Evolutionary conservation across 2,113 vertebrate genomes (phyloP).

Genomic region (Toxotes jaculatrix): DNA sequence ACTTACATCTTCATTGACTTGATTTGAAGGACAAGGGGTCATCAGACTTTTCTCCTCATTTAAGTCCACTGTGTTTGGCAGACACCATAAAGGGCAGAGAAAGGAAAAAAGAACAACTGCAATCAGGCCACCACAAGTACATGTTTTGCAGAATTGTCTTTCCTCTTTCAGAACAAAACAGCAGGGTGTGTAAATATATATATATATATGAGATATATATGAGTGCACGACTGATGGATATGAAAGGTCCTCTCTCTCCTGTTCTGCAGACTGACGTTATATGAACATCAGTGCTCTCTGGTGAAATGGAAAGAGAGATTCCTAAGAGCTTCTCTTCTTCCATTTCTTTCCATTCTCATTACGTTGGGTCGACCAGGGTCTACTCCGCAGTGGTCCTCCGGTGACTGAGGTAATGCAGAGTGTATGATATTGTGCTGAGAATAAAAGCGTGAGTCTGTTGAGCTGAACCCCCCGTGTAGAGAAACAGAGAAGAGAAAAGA

Average conservation of each 20-base stretch:
- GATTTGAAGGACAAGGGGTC: constrained; percentile 46
- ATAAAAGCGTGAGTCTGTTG: constrained; percentile 68
- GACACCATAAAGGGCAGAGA: constrained; percentile 67
- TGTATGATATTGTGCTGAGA: constrained; percentile 88
- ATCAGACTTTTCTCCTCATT: constrained; percentile 77
- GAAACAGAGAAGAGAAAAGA: constrained; percentile 59
- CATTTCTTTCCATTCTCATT: constrained; percentile 38
- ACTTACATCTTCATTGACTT: constrained; percentile 43
- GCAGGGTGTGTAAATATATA: constrained; percentile 47
- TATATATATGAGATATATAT: constrained; percentile 50
- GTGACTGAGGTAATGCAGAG: constrained; percentile 88
- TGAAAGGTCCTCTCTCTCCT: constrained; percentile 67
- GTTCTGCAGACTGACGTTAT: constrained; percentile 4
- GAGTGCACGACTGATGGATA: constrained; percentile 83
- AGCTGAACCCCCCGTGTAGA: constrained; percentile 55
- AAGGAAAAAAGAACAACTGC: constrained; percentile 50
- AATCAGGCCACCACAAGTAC: constrained; percentile 64
- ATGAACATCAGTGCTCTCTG: constrained; percentile 11
- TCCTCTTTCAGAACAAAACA: constrained; percentile 56
- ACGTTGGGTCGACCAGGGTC: constrained; percentile 44
- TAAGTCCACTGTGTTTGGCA: constrained; percentile 69
- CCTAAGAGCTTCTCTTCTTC: constrained; percentile 43
- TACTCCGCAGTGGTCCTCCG: constrained; percentile 82
- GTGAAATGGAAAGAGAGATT: constrained; percentile 42
- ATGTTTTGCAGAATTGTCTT: constrained; percentile 59